These are phyloP conservation scores for Tholera decimalis DNA, from an alignment of 2,888 invertebrate species.

Conservation along the genomic window DNA sequence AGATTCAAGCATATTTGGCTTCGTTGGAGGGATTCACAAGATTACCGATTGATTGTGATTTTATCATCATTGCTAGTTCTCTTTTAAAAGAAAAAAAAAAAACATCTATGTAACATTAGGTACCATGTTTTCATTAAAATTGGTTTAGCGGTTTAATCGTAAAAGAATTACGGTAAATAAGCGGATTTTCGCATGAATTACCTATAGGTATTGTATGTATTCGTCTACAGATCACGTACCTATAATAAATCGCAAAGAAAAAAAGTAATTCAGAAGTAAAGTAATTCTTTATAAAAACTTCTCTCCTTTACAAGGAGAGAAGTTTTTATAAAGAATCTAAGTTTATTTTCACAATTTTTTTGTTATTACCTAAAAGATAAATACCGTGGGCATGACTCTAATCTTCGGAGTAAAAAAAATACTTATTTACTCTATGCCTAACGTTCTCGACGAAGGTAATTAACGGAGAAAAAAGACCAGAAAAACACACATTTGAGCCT, in stretches of 20 bases:
- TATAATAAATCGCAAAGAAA: conserved; percentile 14
- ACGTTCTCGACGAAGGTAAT: conserved; percentile 24
- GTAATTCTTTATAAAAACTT: conserved; percentile 29
- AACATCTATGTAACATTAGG: no score
- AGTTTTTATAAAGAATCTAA: no score
- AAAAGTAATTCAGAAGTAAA: conserved; percentile 27
- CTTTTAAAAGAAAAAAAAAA: no score
- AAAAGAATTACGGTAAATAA: no score
- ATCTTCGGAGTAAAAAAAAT: conserved; percentile 34
- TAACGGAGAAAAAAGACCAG: conserved; percentile 4
- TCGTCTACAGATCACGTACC: background rate
- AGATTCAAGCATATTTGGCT: no score
- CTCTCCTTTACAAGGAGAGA: conserved; percentile 17
- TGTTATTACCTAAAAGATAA: conserved; percentile 27
- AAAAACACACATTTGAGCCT: conserved; percentile 15
- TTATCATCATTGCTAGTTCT: no score
- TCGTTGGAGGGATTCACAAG: no score
- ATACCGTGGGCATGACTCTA: conserved; percentile 16
- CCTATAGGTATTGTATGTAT: no score
- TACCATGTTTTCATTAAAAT: no score
- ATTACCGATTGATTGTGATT: no score
- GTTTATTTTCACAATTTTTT: conserved; percentile 25
- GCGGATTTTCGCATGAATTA: no score
- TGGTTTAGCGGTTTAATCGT: no score
- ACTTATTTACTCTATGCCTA: conserved; percentile 10